Base-by-base conservation (phyloP, 2,113 vertebrate species). In the Sebastes schlegelii region DNA sequence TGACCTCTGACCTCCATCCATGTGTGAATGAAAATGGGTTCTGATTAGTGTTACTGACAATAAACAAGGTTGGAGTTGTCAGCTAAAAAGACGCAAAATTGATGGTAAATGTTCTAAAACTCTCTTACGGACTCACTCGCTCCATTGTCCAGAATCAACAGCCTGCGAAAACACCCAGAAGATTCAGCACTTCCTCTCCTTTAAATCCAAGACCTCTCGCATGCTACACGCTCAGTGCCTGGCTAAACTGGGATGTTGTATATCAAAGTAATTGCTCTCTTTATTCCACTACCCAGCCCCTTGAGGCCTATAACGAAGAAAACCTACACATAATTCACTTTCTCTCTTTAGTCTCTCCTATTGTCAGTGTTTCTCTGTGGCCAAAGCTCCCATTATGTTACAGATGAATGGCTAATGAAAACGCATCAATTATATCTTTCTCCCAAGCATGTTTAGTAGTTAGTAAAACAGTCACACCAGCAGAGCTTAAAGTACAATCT, bases 201-300 rank as follows among this genome's bases (percentile, higher is more conserved):
- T 82, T 45, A 8, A 78, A 19, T 58, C 74, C 57, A 23, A 48
- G 19, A 49, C 8, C 61, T 66, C 46, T 74, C 52, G 64, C n/a
- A 51, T 65, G 45, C 70, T 45, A 40, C 43, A 26, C 4, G 11
- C 42, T 51, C 23, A 58, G 43, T 8, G 54, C 34, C 65, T 55
- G 23, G 70, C 65, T 58, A 11, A 63, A 79, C 70, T 57, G 58
- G n/a, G 78, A 68, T 45, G 81, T 4, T 26, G 34, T 83, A 63
- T 75, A 72, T 83, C 74, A 79, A 78, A 86, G 83, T 69, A 76
- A 81, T n/a, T 68, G 70, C 70, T 76, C 48, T 40, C 49, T 48
- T 52, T 69, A 73, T 76, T 63, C 34, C 65, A 14, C 43, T 14
- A 40, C 68, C 46, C 48, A 17, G 51, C 61, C 69, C 63, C 23